A percentile compares a stretch with the other conserved stretches of the same genome.
These are phyloP conservation scores for Propithecus coquereli DNA, from an alignment of 2,113 vertebrate species.

Conservation along the genomic window DNA sequence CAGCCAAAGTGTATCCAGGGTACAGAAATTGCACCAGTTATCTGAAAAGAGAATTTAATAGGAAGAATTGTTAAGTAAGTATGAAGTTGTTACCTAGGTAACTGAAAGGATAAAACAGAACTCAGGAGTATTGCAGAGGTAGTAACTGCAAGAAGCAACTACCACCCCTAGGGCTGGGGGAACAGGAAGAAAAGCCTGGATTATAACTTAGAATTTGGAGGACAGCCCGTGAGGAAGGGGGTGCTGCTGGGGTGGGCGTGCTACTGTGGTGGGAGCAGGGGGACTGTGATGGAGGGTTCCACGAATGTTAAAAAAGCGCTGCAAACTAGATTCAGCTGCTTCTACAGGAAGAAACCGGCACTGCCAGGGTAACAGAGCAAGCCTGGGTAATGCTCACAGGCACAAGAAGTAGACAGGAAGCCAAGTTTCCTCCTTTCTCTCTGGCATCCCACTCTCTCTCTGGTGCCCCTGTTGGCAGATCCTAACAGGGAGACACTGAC, in stretches of 20 bases:
- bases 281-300: background rate
- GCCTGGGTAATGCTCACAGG: background rate
- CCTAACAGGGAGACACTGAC: background rate
- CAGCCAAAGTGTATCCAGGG: background rate
- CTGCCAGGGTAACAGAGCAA: background rate
- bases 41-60: conserved; percentile 61
- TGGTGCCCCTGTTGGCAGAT: background rate
- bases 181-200: background rate
- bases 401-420: background rate
- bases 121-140: conserved; percentile 23
- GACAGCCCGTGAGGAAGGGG: background rate
- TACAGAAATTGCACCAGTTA: conserved; percentile 50
- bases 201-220: background rate
- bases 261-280: background rate
- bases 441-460: background rate
- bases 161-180: background rate
- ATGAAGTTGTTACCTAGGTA: conserved; percentile 71
- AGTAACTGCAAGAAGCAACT: conserved; percentile 42
- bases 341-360: background rate
- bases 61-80: conserved; percentile 64
- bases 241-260: background rate
- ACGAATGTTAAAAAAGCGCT: background rate
- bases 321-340: background rate
- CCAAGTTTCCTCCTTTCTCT: background rate
- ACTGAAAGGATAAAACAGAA: conserved; percentile 60